phyloP scores from a whole-genome alignment of 2,113 vertebrate genomes.

The Sapayoa aenigma region DNA sequence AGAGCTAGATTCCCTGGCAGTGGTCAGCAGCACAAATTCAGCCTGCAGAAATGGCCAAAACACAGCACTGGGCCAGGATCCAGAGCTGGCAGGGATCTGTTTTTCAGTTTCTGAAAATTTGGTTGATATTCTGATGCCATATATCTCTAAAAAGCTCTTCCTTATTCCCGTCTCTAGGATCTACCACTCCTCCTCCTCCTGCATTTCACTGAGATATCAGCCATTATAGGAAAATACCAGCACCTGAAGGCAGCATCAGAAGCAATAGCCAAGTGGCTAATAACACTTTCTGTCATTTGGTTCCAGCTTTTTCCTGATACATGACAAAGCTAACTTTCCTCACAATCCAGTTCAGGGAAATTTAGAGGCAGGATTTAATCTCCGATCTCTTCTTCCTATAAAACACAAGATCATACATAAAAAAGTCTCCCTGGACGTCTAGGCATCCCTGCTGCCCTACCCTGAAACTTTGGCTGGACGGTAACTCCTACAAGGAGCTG shows the following conservation, averaged over 20 bases:
- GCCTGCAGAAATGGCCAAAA: background rate
- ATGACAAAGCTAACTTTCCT: background rate
- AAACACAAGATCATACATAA: rapidly evolving
- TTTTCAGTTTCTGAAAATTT: background rate
- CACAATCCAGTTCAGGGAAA: background rate
- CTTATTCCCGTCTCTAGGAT: background rate
- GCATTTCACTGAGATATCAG: background rate
- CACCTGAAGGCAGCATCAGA: background rate
- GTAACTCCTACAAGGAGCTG: background rate
- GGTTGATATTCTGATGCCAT: background rate
- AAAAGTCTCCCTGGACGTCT: background rate
- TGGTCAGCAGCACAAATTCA: background rate
- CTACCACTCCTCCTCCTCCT: background rate
- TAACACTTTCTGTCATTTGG: background rate
- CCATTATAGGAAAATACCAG: background rate
- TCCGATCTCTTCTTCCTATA: background rate
- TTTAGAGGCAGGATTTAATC: background rate
- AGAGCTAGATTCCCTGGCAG: background rate
- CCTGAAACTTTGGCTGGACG: background rate
- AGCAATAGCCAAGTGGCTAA: background rate
- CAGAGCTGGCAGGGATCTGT: background rate
- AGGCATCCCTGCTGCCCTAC: background rate
- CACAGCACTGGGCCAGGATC: background rate
- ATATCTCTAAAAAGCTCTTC: background rate
- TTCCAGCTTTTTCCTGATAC: background rate